These are phyloP conservation scores for Rhinogobio ventralis DNA, from an alignment of 2,797 vertebrate genomes.

Conservation along the genomic window DNA sequence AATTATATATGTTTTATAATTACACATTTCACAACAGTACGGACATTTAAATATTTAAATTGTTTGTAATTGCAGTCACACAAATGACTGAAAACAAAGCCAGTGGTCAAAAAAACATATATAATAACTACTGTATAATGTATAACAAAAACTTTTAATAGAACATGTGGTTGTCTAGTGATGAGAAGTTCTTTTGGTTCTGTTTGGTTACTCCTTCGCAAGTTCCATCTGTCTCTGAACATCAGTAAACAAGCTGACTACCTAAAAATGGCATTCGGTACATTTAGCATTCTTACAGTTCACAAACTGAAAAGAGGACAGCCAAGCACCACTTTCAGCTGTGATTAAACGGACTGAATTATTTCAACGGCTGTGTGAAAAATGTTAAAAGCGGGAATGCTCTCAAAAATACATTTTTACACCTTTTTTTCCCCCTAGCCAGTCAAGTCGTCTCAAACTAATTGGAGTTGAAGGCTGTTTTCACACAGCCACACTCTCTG, in stretches of 20 bases:
- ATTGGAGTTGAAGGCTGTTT: constrained; percentile 41
- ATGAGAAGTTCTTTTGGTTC: neutral
- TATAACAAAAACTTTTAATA: neutral
- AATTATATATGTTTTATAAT: no score
- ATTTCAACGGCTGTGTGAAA: constrained; percentile 13
- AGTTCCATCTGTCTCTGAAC: neutral
- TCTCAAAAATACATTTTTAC: constrained; percentile 6
- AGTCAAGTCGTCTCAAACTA: constrained; percentile 25
- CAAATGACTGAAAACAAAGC: neutral
- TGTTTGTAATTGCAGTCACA: neutral
- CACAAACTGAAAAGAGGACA: neutral
- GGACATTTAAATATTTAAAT: neutral
- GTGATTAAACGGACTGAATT: neutral
- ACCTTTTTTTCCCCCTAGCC: neutral
- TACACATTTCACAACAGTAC: neutral
- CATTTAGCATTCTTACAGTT: neutral
- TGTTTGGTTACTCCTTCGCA: neutral
- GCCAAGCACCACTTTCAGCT: neutral
- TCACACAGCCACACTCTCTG: constrained; percentile 24
- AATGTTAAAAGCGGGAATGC: neutral
- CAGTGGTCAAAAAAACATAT: no score
- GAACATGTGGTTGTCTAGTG: neutral
- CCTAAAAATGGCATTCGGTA: neutral
- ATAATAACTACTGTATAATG: neutral
- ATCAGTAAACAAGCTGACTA: neutral